These are phyloP conservation scores for Himalopsyche japonica DNA, from an alignment of 2,888 invertebrate genomes.

Conservation along the genomic window DNA sequence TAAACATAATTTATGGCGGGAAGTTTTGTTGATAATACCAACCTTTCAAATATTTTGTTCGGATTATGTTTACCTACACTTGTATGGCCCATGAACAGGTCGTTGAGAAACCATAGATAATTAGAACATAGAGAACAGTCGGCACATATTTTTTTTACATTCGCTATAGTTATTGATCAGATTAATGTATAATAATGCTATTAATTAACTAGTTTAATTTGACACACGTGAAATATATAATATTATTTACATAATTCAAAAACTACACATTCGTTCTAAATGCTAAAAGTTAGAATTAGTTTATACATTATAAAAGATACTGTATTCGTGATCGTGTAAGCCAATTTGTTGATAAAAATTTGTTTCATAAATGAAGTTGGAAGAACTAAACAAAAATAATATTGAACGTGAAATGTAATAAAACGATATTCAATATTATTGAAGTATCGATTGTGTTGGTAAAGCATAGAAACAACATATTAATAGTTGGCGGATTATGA, in stretches of 20 bases:
- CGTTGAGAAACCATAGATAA: neutral
- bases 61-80: no score
- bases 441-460: no score
- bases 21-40: no score
- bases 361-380: neutral
- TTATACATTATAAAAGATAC: neutral
- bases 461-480: no score
- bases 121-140: neutral
- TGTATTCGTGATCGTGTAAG: neutral
- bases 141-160: neutral
- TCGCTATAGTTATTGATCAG: neutral
- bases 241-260: constrained; percentile 1
- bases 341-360: neutral
- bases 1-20: no score
- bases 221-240: constrained; percentile 21
- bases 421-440: no score
- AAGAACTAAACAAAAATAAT: neutral
- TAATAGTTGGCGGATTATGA: no score
- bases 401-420: neutral
- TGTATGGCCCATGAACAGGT: no score
- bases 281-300: neutral
- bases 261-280: neutral
- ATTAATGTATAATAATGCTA: neutral
- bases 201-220: constrained; percentile 20
- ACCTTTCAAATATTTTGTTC: no score